Percentiles rank a stretch among this genome's conserved stretches.
Conservation (phyloP, 2,888 invertebrate genomes). For the Drosophila affinis region DNA sequence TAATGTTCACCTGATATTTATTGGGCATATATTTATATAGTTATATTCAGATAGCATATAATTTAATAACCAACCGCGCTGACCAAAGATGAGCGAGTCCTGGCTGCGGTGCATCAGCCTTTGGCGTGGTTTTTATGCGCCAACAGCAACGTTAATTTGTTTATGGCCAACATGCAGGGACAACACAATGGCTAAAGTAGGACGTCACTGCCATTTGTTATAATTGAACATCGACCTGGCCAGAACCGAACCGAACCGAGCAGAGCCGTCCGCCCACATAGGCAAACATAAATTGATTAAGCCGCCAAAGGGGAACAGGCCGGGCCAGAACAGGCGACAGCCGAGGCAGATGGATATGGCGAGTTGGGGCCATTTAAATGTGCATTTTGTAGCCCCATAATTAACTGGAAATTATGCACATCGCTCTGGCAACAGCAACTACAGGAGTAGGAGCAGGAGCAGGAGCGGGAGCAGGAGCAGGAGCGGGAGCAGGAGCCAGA, state of each 20-base stretch:
- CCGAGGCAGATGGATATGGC: background rate
- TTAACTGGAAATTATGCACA: conserved; percentile 49
- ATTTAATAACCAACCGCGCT: background rate
- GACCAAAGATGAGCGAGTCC: conserved; percentile 1
- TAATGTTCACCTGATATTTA: background rate
- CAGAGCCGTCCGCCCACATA: conserved; percentile 9
- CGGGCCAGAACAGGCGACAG: background rate
- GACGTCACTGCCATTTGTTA: conserved; percentile 57
- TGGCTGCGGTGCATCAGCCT: conserved; percentile 10
- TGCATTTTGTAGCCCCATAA: conserved; percentile 52
- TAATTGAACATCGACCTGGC: conserved; percentile 52
- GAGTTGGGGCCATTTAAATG: conserved; percentile 54
- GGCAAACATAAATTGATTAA: conserved; percentile 61
- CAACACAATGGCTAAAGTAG: conserved; percentile 37
- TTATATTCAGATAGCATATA: background rate
- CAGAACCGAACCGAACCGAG: conserved; percentile 6
- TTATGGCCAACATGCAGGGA: conserved; percentile 31
- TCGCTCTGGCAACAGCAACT: conserved; percentile 11
- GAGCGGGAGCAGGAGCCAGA: background rate
- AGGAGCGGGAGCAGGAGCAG: background rate
- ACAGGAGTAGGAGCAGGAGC: background rate
- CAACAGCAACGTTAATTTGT: conserved; percentile 33
- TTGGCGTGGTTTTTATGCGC: conserved; percentile 14
- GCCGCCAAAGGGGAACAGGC: conserved; percentile 9
- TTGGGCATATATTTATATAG: background rate